Base-by-base conservation (phyloP, 2,113 vertebrate species). In the Hippocampus zosterae region DNA sequence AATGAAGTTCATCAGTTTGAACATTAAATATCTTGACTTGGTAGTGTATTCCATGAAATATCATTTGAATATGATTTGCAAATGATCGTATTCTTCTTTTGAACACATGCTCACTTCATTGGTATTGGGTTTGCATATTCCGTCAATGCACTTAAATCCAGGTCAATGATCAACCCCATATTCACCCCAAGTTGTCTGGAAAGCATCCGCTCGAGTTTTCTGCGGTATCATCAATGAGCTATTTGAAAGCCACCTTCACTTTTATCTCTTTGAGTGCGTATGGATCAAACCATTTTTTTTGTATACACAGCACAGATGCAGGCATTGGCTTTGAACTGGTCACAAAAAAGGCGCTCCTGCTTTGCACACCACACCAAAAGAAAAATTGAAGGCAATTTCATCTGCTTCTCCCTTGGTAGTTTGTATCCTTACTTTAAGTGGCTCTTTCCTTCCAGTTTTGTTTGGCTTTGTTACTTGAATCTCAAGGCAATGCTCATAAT, bases 361-460 rank as follows among this genome's bases (percentile, higher is more conserved):
- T 65, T 65, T 33, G 5, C 52, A 41, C 4, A 3, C 53, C 60
- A 70, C 57, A 75, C 70, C 71, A 84, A 78, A 71, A 76, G 66
- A 77, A 72, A 74, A 85, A 86, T 85, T 87, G 75, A 61, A 72
- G 29, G 65, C 65, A 16, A 84, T 87, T 86, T 86, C 77, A 72
- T 84, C 77, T 67, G 29, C 41, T 63, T 59, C 60, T 69, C 42
- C 75, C 85, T 70, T 67, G 65, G 74, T 83, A 68, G 85, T 88
- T 84, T 81, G 81, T 74, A 84, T 85, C 72, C 46, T 60, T 83
- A 86, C 77, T 74, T 46, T 80, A 71, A 69, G 69, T 69, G 62
- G 10, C 56, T 78, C 68, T 67, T 62, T 62, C 65, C 70, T 71
- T 16, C 65, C 8, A 3, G 65, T 65, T 68, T 48, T 73, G 65